Conservation (phyloP, 2,113 vertebrate species). For the Campylorhamphus procurvoides region DNA sequence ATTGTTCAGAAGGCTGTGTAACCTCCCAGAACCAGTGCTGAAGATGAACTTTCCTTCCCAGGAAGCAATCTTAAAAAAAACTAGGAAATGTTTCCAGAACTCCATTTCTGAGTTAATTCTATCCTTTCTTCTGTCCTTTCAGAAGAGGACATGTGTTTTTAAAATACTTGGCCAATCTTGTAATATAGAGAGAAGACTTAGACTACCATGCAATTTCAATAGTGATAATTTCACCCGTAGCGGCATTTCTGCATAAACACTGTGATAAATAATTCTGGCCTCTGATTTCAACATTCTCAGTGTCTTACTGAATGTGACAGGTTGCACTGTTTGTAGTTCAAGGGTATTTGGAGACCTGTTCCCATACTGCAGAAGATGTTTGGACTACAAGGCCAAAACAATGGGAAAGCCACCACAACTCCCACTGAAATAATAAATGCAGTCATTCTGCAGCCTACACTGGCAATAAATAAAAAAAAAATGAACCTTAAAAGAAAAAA, state of each 20-base stretch:
- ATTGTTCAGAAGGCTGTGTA: neutral
- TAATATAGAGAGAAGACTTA: neutral
- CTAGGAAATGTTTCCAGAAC: neutral
- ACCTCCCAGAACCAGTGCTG: neutral
- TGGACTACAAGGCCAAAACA: neutral
- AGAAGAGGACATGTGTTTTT: neutral
- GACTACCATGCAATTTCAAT: neutral
- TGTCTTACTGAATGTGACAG: neutral
- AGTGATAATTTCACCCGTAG: neutral
- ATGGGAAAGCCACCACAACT: neutral
- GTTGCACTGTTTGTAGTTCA: neutral
- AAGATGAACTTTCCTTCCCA: neutral
- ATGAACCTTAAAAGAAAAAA: neutral
- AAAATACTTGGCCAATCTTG: neutral
- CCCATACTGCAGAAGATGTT: neutral
- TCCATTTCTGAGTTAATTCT: neutral
- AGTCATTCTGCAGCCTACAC: neutral
- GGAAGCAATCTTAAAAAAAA: neutral
- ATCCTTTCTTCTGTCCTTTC: neutral
- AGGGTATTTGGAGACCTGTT: neutral
- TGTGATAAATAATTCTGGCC: neutral
- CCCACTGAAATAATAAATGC: neutral
- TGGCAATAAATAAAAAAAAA: neutral
- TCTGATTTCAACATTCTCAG: neutral
- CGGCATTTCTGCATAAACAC: neutral